phyloP scores from a whole-genome alignment of 2,113 vertebrate species.

The Gasterosteus aculeatus region DNA sequence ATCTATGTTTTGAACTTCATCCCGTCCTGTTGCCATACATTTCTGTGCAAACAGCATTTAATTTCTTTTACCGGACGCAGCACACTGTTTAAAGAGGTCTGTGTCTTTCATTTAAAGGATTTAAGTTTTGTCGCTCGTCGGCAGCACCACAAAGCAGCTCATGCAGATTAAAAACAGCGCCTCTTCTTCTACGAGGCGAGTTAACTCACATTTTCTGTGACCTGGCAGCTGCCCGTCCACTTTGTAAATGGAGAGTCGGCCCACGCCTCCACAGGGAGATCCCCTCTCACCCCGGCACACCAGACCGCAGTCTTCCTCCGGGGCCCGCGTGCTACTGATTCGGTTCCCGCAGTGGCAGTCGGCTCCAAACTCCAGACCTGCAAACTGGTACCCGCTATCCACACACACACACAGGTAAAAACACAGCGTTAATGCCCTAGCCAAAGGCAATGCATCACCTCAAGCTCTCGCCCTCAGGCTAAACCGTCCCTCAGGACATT shows the following conservation, averaged over 20 bases:
- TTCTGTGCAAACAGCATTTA: too few species aligned
- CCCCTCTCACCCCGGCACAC: slow-evolving; percentile 89
- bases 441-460: slow-evolving; percentile 43
- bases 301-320: slow-evolving; percentile 88
- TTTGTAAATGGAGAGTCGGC: slow-evolving; percentile 90
- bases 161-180: slow-evolving; percentile 14
- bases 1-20: too few species aligned
- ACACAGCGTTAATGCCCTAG: slow-evolving; percentile 11
- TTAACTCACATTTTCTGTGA: slow-evolving; percentile 85
- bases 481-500: slow-evolving; percentile 37
- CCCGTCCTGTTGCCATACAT: too few species aligned
- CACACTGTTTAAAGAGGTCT: background rate
- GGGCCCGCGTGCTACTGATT: slow-evolving; percentile 71
- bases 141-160: background rate
- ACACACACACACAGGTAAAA: slow-evolving; percentile 13
- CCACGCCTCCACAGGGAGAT: slow-evolving; percentile 87
- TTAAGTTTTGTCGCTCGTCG: background rate
- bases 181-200: background rate
- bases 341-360: slow-evolving; percentile 96
- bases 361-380: slow-evolving; percentile 89
- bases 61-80: too few species aligned
- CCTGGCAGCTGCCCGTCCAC: slow-evolving; percentile 82
- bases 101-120: background rate
- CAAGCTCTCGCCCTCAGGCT: slow-evolving; percentile 44
- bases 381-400: slow-evolving; percentile 89